phyloP scores from a whole-genome alignment of 2,797 vertebrate genomes.

The Malurus splendens region DNA sequence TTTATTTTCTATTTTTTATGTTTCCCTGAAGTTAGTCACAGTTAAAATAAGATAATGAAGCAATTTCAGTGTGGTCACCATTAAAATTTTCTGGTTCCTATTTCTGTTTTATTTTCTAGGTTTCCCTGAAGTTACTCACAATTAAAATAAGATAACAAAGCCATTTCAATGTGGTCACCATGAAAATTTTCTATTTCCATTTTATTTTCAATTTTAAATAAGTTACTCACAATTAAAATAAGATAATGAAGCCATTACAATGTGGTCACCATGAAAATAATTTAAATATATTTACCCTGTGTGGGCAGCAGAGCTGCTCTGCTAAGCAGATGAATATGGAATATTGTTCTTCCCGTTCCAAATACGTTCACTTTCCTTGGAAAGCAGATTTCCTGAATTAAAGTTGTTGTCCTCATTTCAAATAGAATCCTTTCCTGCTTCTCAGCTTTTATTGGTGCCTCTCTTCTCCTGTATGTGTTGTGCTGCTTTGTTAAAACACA shows the following conservation, averaged over 20 bases:
- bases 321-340: neutral
- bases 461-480: accelerated
- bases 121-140: too few species aligned
- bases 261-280: neutral
- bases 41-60: neutral
- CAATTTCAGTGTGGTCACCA: neutral
- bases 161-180: too few species aligned
- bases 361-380: accelerated
- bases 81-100: neutral
- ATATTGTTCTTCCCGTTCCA: neutral
- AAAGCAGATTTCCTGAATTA: neutral
- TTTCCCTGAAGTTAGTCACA: neutral
- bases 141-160: too few species aligned
- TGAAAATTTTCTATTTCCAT: neutral
- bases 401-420: neutral
- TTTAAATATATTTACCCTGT: neutral
- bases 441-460: neutral
- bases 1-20: accelerated
- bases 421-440: neutral
- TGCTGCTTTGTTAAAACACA: neutral
- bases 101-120: too few species aligned
- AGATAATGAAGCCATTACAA: neutral
- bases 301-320: neutral
- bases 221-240: neutral
- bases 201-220: neutral